Base-by-base conservation (phyloP, 2,888 invertebrate species). In the Terebella lapidaria region DNA sequence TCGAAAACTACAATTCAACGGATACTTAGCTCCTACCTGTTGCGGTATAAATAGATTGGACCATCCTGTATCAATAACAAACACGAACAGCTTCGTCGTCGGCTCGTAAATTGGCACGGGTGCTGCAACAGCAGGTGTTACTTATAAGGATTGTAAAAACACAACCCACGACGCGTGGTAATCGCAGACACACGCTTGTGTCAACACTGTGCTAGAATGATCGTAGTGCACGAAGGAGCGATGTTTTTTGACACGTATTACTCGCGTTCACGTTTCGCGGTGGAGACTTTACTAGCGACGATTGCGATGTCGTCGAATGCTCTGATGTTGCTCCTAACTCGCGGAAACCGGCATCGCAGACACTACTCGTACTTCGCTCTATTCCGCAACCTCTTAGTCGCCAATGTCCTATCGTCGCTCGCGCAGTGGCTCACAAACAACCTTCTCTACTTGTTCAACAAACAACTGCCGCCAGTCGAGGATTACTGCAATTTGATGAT, bases 231-330 rank as follows among this genome's bases (percentile, higher is more conserved):
- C 10, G 10, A 10, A 10, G 52, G 27, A 2, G 45, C 45, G 26
- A 18, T 18, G 10, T 60, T 60, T 46, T 60, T 60, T 24, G 60
- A 55, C 27, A 56, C 52, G 22, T 60, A 60, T 28, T 60, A 49
- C 28, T 60, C 60, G 3, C 47, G 46, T 30, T 42, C 56, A 1
- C 3, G 60, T 18, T 60, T 60, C 46, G 60, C 54, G 28, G 47
- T 54, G 2, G 60, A 60, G 30, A 56, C 60, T 1, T 28, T 25
- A 2, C 56, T 60, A 2, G 56, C 56, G 4, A 28, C 49, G 24
- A 24, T 60, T 1, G 30, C 56, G 20, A 28, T 60, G 20, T 18
- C 51, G 10, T 60, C 56, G 22, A 49, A 49, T 49, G 10, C 49
- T 5, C 15, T 22, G 49, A 49, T 49, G 49, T 22, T 49, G 49